Percentiles rank a stretch among this genome's conserved stretches.
Conservation (phyloP, 37 sponge, comb jelly and placozoan genomes). For the Ianthella basta region DNA sequence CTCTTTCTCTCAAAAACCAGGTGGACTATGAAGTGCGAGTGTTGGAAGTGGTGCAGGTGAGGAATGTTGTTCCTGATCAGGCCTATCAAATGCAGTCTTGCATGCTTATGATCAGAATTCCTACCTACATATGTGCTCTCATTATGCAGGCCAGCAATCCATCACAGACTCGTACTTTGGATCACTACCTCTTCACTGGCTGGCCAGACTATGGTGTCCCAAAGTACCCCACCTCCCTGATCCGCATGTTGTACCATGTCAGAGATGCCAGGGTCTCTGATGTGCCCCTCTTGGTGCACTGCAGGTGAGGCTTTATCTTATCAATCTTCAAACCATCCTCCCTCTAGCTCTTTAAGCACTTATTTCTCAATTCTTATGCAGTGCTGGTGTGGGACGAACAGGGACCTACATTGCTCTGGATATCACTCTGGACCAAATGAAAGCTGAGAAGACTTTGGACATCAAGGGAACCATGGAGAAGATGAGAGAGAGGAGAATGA, state of each 20-base stretch:
- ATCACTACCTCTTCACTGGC: constrained; percentile 4
- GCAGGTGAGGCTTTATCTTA: not conserved
- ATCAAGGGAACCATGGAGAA: constrained; percentile 39
- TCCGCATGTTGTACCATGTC: not conserved
- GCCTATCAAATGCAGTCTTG: too few relatives aligned
- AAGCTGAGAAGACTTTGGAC: constrained; percentile 48
- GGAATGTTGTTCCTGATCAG: not conserved
- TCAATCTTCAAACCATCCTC: too few relatives aligned
- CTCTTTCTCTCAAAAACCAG: not conserved
- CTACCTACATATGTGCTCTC: too few relatives aligned
- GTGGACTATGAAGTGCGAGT: constrained; percentile 17
- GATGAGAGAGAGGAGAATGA: constrained; percentile 66
- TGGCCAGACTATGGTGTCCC: not conserved
- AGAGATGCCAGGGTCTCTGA: not conserved
- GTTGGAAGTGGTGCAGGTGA: not conserved
- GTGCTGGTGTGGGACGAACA: constrained; percentile 86
- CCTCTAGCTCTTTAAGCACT: too few relatives aligned
- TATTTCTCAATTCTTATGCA: constrained; percentile 4
- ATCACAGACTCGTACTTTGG: not conserved
- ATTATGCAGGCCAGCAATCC: not conserved
- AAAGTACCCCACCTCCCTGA: not conserved
- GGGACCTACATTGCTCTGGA: constrained; percentile 74
- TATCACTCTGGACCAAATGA: constrained; percentile 57
- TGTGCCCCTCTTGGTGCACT: not conserved
- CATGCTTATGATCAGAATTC: too few relatives aligned